Evolutionary conservation across 2,113 vertebrate genomes (phyloP), one percentile per base, ranked within the genome.

Genomic region (Rhinolophus ferrumequinum): DNA sequence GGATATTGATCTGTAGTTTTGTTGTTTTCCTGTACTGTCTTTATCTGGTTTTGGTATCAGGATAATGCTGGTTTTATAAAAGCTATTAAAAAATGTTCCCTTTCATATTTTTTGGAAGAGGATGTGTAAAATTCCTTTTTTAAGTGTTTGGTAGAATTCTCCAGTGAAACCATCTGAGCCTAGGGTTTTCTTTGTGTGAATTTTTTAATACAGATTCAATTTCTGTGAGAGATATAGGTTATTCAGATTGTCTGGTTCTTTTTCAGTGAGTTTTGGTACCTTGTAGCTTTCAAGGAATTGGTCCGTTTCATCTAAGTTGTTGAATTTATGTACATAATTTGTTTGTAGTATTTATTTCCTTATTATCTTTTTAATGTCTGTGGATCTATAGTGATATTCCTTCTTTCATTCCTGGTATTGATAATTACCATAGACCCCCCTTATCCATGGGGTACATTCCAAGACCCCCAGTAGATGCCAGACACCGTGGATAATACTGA

Each of bases 91-190:
- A 76, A 80, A 15, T 90, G 2, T 92, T 90, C n/a, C n/a, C 24
- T 52, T 84, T 83, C 56, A n/a, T 83, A 75, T 87, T 94, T 86
- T 79, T 15, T 30, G 22, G 41, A 73, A 87, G 15, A 93, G 35
- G 88, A 56, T 82, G 2, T 69, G 22, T 91, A 84, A 58, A 83
- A 83, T 92, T 89, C 56, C 30, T 19, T 93, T 66, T 73, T 6
- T 72, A n/a, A 72, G 50, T 35, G 19, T 70, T 90, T 77, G 44
- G 79, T 94, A 87, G 92, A 88, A 50, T 88, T 93, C 69, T 89
- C 73, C 12, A 77, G 14, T 82, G 62, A 89, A 92, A 44, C 52
- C 35, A 66, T 22, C 24, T 56, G 35, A 88, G 60, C 33, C 1
- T 64, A 85, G 33, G 3, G 2, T 80, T 83, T 92, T 84, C 76